Percentiles rank a stretch among this genome's conserved stretches.
phyloP scores from a whole-genome alignment of 2,113 vertebrate species.

The Myxocyprinus asiaticus region DNA sequence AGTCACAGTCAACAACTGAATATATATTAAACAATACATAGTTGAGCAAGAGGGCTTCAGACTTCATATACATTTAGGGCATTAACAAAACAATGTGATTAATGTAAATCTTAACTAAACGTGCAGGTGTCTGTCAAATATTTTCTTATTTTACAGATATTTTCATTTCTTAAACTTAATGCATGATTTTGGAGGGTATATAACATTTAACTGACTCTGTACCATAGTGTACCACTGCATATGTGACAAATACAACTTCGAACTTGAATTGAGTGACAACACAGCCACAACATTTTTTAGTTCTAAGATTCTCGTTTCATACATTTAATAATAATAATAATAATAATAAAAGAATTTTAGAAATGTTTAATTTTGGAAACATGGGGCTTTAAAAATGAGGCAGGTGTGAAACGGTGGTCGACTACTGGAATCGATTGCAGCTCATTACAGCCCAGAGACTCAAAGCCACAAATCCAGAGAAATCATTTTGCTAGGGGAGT shows the following conservation, averaged over 20 bases:
- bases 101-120: not conserved
- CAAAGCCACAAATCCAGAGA: slow-evolving; percentile 64
- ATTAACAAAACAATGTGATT: not conserved
- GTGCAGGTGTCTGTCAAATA: not conserved
- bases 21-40: slow-evolving; percentile 15
- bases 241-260: too few relatives aligned
- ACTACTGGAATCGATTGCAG: slow-evolving; percentile 73
- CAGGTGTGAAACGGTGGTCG: not conserved
- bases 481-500: slow-evolving; percentile 66
- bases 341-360: too few relatives aligned
- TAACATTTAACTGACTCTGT: too few relatives aligned
- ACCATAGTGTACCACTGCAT: too few relatives aligned
- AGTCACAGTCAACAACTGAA: slow-evolving; percentile 24
- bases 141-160: not conserved
- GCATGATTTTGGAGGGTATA: too few relatives aligned
- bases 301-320: not conserved
- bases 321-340: not conserved
- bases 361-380: too few relatives aligned
- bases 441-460: slow-evolving; percentile 72
- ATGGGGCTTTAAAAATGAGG: not conserved
- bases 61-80: not conserved
- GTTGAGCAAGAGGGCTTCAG: slow-evolving; percentile 12
- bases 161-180: too few relatives aligned
- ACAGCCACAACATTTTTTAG: not conserved
- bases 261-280: too few relatives aligned